These are phyloP conservation scores for Stenodema calcarata DNA, from an alignment of 2,888 invertebrate species.

Conservation along the genomic window DNA sequence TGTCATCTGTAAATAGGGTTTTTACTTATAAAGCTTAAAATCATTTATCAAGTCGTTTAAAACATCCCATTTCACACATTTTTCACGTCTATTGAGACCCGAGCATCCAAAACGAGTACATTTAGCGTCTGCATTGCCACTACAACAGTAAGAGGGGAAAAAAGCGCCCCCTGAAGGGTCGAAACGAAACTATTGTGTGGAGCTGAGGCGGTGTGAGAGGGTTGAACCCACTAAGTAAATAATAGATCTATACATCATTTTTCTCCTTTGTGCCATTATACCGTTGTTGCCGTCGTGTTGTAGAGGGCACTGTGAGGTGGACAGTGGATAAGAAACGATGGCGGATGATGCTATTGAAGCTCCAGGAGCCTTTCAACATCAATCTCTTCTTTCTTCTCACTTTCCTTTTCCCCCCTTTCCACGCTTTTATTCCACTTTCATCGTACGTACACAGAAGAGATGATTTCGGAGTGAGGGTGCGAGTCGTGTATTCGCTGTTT, in stretches of 20 bases:
- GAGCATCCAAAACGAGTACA: background rate
- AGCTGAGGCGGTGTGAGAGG: background rate
- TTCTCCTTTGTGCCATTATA: conserved; percentile 42
- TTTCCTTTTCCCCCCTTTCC: background rate
- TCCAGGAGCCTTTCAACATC: background rate
- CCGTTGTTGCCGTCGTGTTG: background rate
- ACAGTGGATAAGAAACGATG: background rate
- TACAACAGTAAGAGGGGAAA: background rate
- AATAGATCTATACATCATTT: conserved; percentile 44
- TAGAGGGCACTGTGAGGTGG: background rate
- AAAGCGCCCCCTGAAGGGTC: background rate
- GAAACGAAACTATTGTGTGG: background rate
- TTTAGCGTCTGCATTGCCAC: background rate
- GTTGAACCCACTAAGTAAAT: conserved; percentile 29
- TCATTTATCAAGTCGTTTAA: no score
- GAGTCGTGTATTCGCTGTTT: background rate
- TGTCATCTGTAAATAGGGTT: no score
- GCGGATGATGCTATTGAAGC: background rate
- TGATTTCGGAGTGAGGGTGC: background rate
- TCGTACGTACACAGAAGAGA: background rate
- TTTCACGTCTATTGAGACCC: background rate
- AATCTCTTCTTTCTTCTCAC: conserved; percentile 1
- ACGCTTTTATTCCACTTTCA: background rate
- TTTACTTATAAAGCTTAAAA: no score
- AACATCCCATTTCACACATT: no score